Conservation (phyloP, 2,888 invertebrate genomes). For the Protophormia terraenovae region DNA sequence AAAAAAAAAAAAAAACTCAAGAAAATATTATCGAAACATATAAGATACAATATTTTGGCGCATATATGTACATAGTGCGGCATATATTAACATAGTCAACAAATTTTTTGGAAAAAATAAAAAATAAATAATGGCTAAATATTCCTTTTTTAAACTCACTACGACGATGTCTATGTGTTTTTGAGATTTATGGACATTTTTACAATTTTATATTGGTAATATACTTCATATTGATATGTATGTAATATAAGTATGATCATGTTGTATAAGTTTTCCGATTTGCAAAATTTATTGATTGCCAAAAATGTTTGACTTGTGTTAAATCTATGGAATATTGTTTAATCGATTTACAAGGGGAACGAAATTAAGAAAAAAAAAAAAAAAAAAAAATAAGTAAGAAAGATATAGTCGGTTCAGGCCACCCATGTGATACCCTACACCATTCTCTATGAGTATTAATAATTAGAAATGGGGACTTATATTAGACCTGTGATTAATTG, state of each 20-base stretch:
- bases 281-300: slow-evolving; percentile 61
- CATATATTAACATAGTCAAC: neutral
- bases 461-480: no score
- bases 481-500: no score
- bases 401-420: no score
- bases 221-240: slow-evolving; percentile 25
- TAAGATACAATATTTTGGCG: neutral
- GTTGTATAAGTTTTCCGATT: slow-evolving; percentile 21
- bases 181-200: slow-evolving; percentile 57
- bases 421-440: no score
- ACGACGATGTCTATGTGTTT: neutral
- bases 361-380: neutral
- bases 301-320: slow-evolving; percentile 52
- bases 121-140: neutral
- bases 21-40: neutral
- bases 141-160: neutral
- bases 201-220: slow-evolving; percentile 38
- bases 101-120: no score
- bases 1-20: neutral
- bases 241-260: slow-evolving; percentile 23
- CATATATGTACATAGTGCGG: neutral
- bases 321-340: slow-evolving; percentile 36
- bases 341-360: slow-evolving; percentile 19
- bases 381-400: neutral
- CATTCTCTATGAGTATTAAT: no score